A percentile compares a stretch with the other conserved stretches of the same genome.
These are phyloP conservation scores for sheep (Ovis aries) DNA, from an alignment of 2,113 vertebrate species.

Conservation along the genomic window ARS-UI_Ramb_v3.0 NC_056054.1:88463501-88464000, in stretches of 20 bases:
- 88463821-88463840: not conserved
- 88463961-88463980: not conserved
- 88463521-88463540: not conserved
- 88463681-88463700: not conserved
- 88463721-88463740: not conserved
- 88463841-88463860: not conserved
- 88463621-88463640: not conserved
- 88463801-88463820: accelerated
- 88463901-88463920: not conserved
- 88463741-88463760: not conserved
- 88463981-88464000: not conserved
- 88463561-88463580: not conserved
- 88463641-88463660: not conserved
- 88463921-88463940: not conserved
- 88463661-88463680: not conserved
- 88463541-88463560: not conserved
- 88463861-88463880: not conserved
- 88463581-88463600: not conserved
- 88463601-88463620: not conserved
- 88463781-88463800: not conserved
- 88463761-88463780: not conserved
- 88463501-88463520: not conserved
- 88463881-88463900: not conserved
- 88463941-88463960: not conserved
- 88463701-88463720: not conserved